Percentiles rank a stretch among this genome's conserved stretches.
Conservation (phyloP, 2,113 vertebrate species). For the Butorides virescens region DNA sequence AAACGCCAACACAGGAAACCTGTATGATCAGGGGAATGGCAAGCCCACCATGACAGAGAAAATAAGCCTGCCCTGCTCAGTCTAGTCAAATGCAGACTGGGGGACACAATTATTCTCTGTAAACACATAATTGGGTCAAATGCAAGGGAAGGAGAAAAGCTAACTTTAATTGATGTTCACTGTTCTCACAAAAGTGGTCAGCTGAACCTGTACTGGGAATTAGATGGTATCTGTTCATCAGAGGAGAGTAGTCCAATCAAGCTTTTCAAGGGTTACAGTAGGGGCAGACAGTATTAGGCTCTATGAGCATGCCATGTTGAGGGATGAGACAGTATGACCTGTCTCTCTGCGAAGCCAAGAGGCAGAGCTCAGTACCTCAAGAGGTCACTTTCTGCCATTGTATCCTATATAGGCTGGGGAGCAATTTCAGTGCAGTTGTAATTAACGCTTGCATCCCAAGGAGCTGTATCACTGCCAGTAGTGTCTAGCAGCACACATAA, state of each 20-base stretch:
- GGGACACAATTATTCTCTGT: background rate
- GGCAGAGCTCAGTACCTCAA: background rate
- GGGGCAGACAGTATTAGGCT: background rate
- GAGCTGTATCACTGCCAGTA: background rate
- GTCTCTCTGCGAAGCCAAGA: background rate
- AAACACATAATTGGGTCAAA: background rate
- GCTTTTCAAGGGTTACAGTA: background rate
- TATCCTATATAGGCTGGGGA: background rate
- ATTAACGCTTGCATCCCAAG: background rate
- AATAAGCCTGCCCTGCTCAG: background rate
- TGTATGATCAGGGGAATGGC: background rate
- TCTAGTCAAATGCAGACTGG: background rate
- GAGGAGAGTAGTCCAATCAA: background rate
- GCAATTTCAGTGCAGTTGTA: background rate
- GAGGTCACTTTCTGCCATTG: background rate
- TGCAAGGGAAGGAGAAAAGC: background rate
- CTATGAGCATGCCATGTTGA: accelerated
- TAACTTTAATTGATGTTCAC: background rate
- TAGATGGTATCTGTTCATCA: background rate
- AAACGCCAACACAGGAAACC: background rate
- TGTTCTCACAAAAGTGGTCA: background rate
- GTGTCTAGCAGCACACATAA: background rate
- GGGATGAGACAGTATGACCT: background rate
- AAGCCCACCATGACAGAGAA: background rate
- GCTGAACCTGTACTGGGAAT: background rate